Base-by-base conservation (phyloP, 2,113 vertebrate species). In the Dromaius novaehollandiae region DNA sequence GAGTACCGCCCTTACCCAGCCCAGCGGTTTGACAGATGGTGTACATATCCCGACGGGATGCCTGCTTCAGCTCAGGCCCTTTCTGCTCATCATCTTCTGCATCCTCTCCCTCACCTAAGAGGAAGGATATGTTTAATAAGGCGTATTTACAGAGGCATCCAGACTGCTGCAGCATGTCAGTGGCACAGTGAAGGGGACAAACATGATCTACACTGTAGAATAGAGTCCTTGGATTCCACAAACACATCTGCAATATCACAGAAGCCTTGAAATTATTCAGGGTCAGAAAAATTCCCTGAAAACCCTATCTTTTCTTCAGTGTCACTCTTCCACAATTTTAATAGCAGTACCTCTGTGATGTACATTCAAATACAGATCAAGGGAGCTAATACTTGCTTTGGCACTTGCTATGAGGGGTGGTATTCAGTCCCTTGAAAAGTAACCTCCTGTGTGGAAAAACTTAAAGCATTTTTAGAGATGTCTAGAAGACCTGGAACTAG, bases 1-100 rank as follows among this genome's bases (percentile, higher is more conserved):
- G 7, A 64, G 48, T 8, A 42, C 32, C 58, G 83, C 24, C 96
- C 98, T 98, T 94, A 99, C 99, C 99, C 63, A 99, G 98, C 75
- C 99, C 99, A 6, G 99, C 99, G 11, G 98, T 98, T 78, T 99
- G 99, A 90, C 99, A 99, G 97, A 99, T 99, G 97, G 99, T 99
- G 97, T 99, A 99, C 99, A 99, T 99, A 93, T 99, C 99, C 95
- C 99, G 98, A 34, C 99, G 99, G 58, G 99, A 99, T 9, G 99
- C 99, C 98, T 99, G 98, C 98, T 99, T 99, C 64, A 99, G 98
- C 94, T 99, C 99, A 12, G 99, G 99, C 5, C 99, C 99, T 93
- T 99, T 99, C 88, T 98, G 99, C 73, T 99, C 99, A 36, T 99
- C 99, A 64, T 99, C 99, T 71, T 99, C 99, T 71, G 98, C 99